These are phyloP conservation scores for Fistularia commersonii DNA, from an alignment of 2,797 vertebrate species.

Conservation along the genomic window DNA sequence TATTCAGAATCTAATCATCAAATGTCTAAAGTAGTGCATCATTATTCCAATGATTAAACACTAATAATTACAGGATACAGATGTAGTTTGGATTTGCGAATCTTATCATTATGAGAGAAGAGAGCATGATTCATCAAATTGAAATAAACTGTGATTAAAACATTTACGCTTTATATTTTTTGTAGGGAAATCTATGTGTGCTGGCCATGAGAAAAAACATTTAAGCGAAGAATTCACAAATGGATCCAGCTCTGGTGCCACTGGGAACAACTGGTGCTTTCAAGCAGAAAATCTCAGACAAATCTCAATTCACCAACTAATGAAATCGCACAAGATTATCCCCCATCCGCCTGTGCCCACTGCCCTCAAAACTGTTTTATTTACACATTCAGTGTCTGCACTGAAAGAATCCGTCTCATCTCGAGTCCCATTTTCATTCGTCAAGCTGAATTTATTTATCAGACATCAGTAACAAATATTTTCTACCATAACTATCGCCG, in stretches of 20 bases:
- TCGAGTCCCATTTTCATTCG: constrained; percentile 39
- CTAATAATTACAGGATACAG: constrained; percentile 33
- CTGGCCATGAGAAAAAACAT: constrained; percentile 49
- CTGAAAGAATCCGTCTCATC: constrained; percentile 50
- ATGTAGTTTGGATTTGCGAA: constrained; percentile 34
- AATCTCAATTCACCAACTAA: constrained; percentile 71
- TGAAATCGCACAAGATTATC: constrained; percentile 62
- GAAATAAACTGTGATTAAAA: constrained; percentile 5
- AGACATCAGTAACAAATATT: constrained; percentile 10
- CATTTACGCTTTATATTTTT: not conserved
- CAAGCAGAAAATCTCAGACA: constrained; percentile 68
- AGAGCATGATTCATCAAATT: constrained; percentile 42
- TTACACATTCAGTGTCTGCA: constrained; percentile 40
- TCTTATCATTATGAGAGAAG: constrained; percentile 37
- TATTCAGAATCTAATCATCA: constrained; percentile 30
- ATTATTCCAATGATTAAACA: constrained; percentile 44
- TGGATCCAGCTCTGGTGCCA: constrained; percentile 60
- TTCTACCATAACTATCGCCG: constrained; percentile 2
- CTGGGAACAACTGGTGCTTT: constrained; percentile 58
- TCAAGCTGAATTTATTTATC: constrained; percentile 25
- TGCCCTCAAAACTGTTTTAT: constrained; percentile 54
- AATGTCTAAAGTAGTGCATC: constrained; percentile 25
- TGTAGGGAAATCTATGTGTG: constrained; percentile 48
- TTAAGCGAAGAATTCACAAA: constrained; percentile 53
- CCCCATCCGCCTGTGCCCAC: constrained; percentile 51